Conservation (phyloP, 2,888 invertebrate species). For the Dryococelus australis region DNA sequence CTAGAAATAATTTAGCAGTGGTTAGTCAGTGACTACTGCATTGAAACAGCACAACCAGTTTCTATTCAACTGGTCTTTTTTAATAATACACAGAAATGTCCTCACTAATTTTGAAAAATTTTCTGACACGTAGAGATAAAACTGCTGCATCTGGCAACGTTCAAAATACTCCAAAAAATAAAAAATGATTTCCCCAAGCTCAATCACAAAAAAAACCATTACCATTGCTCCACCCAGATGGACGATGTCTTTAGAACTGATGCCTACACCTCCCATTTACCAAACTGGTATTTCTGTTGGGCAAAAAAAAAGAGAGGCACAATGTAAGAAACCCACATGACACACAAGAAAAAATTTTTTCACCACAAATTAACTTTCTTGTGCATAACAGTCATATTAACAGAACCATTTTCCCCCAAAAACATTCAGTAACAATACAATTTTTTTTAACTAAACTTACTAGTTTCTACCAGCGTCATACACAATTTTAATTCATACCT, state of each 20-base stretch:
- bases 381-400: not conserved
- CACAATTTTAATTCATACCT: not conserved
- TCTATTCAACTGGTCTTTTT: too few relatives aligned
- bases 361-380: slow-evolving; percentile 27
- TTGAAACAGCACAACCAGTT: not conserved
- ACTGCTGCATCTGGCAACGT: not conserved
- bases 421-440: too few relatives aligned
- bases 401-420: too few relatives aligned
- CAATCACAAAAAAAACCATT: not conserved
- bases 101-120: not conserved
- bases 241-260: slow-evolving; percentile 35
- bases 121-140: not conserved
- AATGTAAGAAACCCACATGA: not conserved
- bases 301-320: slow-evolving; percentile 23
- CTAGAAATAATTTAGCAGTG: not conserved
- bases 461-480: not conserved
- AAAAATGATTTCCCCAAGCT: not conserved
- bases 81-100: too few relatives aligned
- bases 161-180: not conserved
- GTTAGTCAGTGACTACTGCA: not conserved
- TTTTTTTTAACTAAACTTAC: not conserved
- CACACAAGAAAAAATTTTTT: not conserved
- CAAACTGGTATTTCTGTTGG: slow-evolving; percentile 28
- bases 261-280: slow-evolving; percentile 28
- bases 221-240: slow-evolving; percentile 56